A percentile compares a stretch with the other conserved stretches of the same genome.
Conservation (phyloP, 2,888 invertebrate species). For the Acrobasis consociella region DNA sequence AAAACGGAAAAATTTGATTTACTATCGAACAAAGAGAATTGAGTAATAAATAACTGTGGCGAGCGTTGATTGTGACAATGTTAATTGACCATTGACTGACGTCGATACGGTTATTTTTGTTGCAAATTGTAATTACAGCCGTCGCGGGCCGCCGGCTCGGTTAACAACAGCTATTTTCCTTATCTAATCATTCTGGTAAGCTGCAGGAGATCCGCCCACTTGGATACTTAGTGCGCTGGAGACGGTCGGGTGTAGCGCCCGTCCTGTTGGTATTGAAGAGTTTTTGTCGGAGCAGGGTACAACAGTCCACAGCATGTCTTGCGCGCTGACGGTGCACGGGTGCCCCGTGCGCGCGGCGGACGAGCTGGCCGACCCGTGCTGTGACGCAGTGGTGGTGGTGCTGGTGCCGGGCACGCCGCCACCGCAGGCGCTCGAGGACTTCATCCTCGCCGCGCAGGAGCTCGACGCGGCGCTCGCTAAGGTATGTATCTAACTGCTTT, state of each 20-base stretch:
- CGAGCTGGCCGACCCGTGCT: conserved; percentile 63
- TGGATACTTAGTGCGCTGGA: conserved; percentile 17
- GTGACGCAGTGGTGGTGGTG: conserved; percentile 82
- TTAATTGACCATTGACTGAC: not conserved
- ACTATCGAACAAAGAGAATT: not conserved
- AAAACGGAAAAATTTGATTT: not conserved
- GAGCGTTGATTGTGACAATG: not conserved
- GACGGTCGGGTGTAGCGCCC: not conserved
- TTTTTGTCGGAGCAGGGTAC: not conserved
- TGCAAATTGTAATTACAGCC: not conserved
- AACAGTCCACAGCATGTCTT: not conserved
- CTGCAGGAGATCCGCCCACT: conserved; percentile 18
- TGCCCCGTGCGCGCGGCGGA: conserved; percentile 44
- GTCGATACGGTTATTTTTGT: not conserved
- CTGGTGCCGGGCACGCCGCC: conserved; percentile 49
- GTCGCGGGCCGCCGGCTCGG: not conserved
- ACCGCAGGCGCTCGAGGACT: conserved; percentile 67
- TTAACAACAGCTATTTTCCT: not conserved
- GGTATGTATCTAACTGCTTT: not conserved
- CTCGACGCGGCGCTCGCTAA: conserved; percentile 77
- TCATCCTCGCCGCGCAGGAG: conserved; percentile 60
- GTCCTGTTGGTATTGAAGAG: not conserved
- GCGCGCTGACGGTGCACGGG: conserved; percentile 37
- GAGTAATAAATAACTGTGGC: not conserved
- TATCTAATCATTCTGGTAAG: conserved; percentile 4